Conservation (phyloP, 2,888 invertebrate species). For the Diadromus collaris region DNA sequence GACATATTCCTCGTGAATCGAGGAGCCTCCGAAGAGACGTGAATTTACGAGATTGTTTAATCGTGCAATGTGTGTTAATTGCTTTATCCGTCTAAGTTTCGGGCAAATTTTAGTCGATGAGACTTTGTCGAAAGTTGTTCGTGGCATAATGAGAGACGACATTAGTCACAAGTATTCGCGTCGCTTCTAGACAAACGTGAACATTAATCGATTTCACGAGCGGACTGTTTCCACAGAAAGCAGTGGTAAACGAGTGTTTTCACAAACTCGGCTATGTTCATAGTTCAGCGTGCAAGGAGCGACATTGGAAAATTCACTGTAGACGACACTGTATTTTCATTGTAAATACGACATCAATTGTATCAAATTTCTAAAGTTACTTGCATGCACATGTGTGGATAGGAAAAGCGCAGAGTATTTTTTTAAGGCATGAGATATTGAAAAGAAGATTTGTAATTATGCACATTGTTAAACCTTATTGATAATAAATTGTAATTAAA, state of each 20-base stretch:
- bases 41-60: constrained; percentile 11
- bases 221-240: constrained; percentile 5
- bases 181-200: background rate
- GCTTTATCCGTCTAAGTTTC: background rate
- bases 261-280: background rate
- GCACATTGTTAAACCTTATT: constrained; percentile 31
- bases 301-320: constrained; percentile 6
- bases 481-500: constrained; percentile 41
- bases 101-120: constrained; percentile 3
- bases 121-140: constrained; percentile 24
- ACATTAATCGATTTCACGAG: constrained; percentile 1
- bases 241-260: constrained; percentile 5
- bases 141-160: background rate
- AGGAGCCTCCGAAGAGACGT: background rate
- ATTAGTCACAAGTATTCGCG: background rate
- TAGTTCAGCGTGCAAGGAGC: background rate
- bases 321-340: constrained; percentile 41
- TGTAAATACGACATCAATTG: constrained; percentile 38
- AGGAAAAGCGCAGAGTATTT: constrained; percentile 29
- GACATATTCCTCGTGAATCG: background rate
- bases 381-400: constrained; percentile 13
- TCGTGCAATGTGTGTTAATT: constrained; percentile 27
- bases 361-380: constrained; percentile 7
- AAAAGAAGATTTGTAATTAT: constrained; percentile 15
- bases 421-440: constrained; percentile 40